These are phyloP conservation scores for Elegia similella DNA, from an alignment of 2,888 invertebrate genomes.

Conservation along the genomic window DNA sequence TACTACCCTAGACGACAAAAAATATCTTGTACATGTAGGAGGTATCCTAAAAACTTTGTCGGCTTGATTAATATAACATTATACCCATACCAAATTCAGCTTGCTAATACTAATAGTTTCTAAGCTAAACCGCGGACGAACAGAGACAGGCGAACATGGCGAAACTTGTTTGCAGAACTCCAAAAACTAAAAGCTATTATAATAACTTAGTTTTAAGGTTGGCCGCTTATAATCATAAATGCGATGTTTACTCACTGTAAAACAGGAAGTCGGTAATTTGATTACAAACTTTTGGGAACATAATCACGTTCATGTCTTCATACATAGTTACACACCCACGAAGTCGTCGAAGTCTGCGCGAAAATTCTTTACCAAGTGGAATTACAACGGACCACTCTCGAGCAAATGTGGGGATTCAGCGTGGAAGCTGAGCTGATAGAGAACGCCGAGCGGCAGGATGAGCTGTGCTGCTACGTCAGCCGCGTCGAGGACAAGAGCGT, in stretches of 20 bases:
- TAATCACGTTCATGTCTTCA: conserved; percentile 20
- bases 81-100: too few species aligned
- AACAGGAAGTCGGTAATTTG: background rate
- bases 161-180: too few species aligned
- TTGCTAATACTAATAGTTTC: too few species aligned
- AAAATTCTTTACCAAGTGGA: conserved; percentile 98
- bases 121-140: too few species aligned
- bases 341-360: conserved; percentile 97
- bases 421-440: conserved; percentile 98
- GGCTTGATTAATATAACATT: too few species aligned
- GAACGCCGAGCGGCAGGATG: conserved; percentile 97
- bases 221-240: background rate
- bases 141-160: too few species aligned
- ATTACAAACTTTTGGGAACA: background rate
- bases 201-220: too few species aligned
- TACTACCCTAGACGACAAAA: too few species aligned
- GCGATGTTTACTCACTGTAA: background rate
- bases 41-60: too few species aligned
- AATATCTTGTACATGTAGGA: too few species aligned
- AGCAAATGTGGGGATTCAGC: conserved; percentile 99
- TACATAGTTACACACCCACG: conserved; percentile 94
- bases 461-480: conserved; percentile 98
- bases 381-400: conserved; percentile 92
- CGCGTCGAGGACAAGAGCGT: conserved; percentile 97
- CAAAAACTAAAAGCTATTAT: too few species aligned